These are phyloP conservation scores for Leptodirus hochenwartii DNA, from an alignment of 2,888 invertebrate genomes.

Conservation along the genomic window DNA sequence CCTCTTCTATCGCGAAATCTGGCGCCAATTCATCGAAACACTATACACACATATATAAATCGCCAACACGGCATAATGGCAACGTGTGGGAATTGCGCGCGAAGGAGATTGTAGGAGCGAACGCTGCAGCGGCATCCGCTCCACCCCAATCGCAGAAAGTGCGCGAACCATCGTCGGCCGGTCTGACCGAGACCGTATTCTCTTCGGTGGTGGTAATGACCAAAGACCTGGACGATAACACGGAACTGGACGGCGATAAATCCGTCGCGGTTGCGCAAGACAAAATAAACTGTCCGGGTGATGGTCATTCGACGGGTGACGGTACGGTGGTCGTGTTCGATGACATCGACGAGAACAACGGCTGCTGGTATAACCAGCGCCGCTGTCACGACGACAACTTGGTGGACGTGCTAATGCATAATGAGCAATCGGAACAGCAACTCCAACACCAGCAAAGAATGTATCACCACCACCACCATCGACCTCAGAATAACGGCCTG, in stretches of 20 bases:
- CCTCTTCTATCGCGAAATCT: too few species aligned
- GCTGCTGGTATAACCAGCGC: constrained; percentile 5
- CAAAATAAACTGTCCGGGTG: constrained; percentile 31
- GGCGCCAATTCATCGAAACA: too few species aligned
- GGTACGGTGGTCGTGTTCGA: constrained; percentile 79
- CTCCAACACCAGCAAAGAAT: too few species aligned
- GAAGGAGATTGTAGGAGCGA: too few species aligned
- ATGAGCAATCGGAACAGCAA: constrained; percentile 12
- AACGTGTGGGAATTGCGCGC: constrained; percentile 39
- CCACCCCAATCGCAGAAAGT: constrained; percentile 23
- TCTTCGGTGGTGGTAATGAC: constrained; percentile 40
- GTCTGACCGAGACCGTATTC: constrained; percentile 42
- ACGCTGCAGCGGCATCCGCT: not conserved
- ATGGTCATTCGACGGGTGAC: constrained; percentile 33
- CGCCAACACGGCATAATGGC: constrained; percentile 26
- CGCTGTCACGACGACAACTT: constrained; percentile 2
- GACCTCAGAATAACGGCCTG: too few species aligned
- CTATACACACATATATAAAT: constrained; percentile 29
- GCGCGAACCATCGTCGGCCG: constrained; percentile 28
- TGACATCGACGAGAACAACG: constrained; percentile 55
- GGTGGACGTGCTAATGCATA: constrained; percentile 11
- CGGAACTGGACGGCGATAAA: too few species aligned
- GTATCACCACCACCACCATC: too few species aligned
- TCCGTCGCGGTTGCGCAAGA: constrained; percentile 23
- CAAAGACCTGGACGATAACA: too few species aligned